These are phyloP conservation scores for Tiaroga cobitis DNA, from an alignment of 2,797 vertebrate genomes.

Conservation along the genomic window DNA sequence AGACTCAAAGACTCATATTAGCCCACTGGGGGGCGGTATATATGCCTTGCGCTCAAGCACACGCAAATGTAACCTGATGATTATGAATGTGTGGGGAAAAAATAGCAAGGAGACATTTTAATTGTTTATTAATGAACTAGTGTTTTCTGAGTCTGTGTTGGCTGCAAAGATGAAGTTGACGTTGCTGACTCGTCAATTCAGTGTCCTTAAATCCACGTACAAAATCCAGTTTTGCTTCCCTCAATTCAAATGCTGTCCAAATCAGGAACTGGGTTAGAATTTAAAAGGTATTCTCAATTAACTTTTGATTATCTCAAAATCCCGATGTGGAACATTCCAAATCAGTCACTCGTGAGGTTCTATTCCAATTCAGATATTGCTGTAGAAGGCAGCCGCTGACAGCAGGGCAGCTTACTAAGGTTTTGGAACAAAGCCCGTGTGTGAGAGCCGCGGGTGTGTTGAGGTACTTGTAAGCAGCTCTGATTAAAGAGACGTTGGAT, in stretches of 20 bases:
- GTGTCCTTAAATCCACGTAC: neutral
- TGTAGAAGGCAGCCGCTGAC: neutral
- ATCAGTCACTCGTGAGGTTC: slow-evolving; percentile 3
- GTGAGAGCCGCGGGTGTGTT: slow-evolving; percentile 22
- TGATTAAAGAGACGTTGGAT: slow-evolving; percentile 25
- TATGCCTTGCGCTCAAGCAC: too few species aligned
- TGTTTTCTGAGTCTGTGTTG: too few species aligned
- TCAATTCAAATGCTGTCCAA: neutral
- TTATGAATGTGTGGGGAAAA: too few species aligned
- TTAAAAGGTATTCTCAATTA: neutral
- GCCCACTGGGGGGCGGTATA: too few species aligned
- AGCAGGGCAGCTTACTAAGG: neutral
- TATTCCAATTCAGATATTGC: neutral
- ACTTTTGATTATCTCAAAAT: neutral
- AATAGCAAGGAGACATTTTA: too few species aligned
- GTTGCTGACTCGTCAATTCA: neutral
- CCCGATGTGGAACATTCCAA: neutral
- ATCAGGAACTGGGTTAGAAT: neutral
- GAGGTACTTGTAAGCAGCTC: slow-evolving; percentile 29
- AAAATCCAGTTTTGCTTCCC: neutral
- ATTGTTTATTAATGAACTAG: too few species aligned
- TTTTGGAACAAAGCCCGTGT: neutral
- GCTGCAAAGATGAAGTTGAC: too few species aligned
- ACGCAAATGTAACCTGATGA: too few species aligned
- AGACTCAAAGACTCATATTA: too few species aligned